Conservation (phyloP, 2,113 vertebrate species). For the Lampris incognitus region DNA sequence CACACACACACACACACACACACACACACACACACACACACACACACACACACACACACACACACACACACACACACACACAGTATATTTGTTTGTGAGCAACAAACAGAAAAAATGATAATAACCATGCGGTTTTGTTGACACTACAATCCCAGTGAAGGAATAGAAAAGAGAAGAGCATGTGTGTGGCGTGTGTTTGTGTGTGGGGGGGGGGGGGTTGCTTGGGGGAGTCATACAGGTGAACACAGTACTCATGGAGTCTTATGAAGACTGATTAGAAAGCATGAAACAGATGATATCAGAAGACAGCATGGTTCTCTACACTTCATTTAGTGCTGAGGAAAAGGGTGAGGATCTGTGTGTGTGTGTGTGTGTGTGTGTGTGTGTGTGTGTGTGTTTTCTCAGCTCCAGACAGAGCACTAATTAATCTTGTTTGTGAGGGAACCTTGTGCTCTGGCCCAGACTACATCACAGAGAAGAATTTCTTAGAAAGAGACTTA, state of each 20-base stretch:
- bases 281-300: conserved; percentile 26
- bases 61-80: conserved; percentile 5
- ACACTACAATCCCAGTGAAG: conserved; percentile 41
- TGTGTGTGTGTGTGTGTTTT: conserved; percentile 14
- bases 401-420: conserved; percentile 54
- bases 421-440: conserved; percentile 75
- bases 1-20: conserved; percentile 21
- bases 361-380: conserved; percentile 1
- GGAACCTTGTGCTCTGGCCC: conserved; percentile 60
- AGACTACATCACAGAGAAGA: conserved; percentile 54
- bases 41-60: conserved; percentile 21
- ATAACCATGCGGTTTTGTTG: conserved; percentile 19
- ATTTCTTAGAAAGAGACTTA: conserved; percentile 73
- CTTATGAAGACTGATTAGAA: conserved; percentile 53
- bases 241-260: conserved; percentile 27
- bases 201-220: not conserved
- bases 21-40: conserved; percentile 13
- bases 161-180: conserved; percentile 39
- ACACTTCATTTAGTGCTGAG: conserved; percentile 35
- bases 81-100: too few relatives aligned
- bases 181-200: not conserved
- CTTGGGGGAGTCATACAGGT: conserved; percentile 15
- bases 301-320: conserved; percentile 35
- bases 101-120: too few relatives aligned
- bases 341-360: conserved; percentile 41